Base-by-base conservation (phyloP, 1,140 invertebrate species). In the Arion vulgaris region DNA sequence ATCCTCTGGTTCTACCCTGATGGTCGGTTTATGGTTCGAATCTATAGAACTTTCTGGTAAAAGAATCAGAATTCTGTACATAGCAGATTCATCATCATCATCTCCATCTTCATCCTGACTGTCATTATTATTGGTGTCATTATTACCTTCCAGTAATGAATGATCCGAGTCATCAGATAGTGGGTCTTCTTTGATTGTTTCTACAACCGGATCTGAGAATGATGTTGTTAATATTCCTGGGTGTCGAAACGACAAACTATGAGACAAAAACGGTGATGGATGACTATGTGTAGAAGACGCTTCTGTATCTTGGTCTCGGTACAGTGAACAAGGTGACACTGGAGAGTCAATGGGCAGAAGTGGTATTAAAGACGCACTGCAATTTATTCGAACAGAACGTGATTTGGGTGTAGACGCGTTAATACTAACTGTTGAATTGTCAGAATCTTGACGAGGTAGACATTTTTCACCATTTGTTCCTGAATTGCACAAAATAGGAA, bases 51-150 rank as follows among this genome's bases (percentile, higher is more conserved):
- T 57, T 19, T 94, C 94, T 7, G 92, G 81, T 0, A 98, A 93
- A 86, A 95, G 94, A 85, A 98, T 98, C 81, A 98, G 92, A 89
- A 98, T 98, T 75, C 97, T 98, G 93, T 98, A 98, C 13, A 98
- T 91, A 11, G 49, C 81, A 51, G 23, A n/a, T 15, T 76, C 66
- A 0, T 82, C 84, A 36, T 82, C 79, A 19, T 85, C 84, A 2
- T 82, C 77, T n/a, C n/a, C n/a, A 28, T 84, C 83, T 38, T 76
- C 57, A 41, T 80, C 78, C 13, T 84, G 78, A 28, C 62, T 68
- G 13, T 81, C 79, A 66, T 69, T 51, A 13, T 69, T 4, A 5
- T 28, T 57, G 9, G 5, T 57, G 23, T 57, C 9, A 26, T 38
- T 28, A 72, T 28, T 79, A 11, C 13, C 77, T 0, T 23, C 19